Evolutionary conservation across 2,888 invertebrate genomes (phyloP), one percentile per base, ranked within the genome.

Genomic region (Xylophagus ater): DNA sequence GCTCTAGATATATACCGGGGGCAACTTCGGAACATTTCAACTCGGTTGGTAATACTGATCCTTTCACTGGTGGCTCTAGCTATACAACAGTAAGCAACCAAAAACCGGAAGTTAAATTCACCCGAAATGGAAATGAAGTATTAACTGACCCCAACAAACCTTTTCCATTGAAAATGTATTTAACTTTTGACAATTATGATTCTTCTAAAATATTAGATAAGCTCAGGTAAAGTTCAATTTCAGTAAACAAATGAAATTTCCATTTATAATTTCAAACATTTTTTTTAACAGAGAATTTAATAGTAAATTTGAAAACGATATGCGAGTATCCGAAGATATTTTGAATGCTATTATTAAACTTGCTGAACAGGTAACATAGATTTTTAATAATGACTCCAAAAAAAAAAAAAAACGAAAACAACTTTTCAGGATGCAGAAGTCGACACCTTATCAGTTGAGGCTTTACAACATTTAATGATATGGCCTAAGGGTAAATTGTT

Each of bases 141-240:
- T 21, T 40, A 17, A 12, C 13, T 17, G n/a, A 24, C 2, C 4
- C 4, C 30, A 28, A 10, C 10, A 9, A 23, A 19, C 65, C 61
- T 48, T 68, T 65, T 45, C 70, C 69, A 0, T 60, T 66, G 15
- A 60, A 48, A 32, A 61, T 54, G 15, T 79, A 73, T 65, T 68
- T 73, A 49, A 78, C 76, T 46, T 84, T 90, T 56, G 88, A 86
- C 52, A 76, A 79, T 53, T 86, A 82, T 4, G 85, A 85, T 65
- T 59, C 78, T 17, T 69, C 69, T 38, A 80, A 82, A 29, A 82
- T 90, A 50, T 66, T 80, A 44, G 78, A 80, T 49, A 82, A 81
- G 57, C 57, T 80, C 39, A 76, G 52, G 63, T 64, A 40, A 45
- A 49, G 21, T 31, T 5, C 6, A 26, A 9, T 4, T 18, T 18